Percentiles rank a stretch among this genome's conserved stretches.
Conservation (phyloP, 2,888 invertebrate species). For the Agriopis aurantiaria region DNA sequence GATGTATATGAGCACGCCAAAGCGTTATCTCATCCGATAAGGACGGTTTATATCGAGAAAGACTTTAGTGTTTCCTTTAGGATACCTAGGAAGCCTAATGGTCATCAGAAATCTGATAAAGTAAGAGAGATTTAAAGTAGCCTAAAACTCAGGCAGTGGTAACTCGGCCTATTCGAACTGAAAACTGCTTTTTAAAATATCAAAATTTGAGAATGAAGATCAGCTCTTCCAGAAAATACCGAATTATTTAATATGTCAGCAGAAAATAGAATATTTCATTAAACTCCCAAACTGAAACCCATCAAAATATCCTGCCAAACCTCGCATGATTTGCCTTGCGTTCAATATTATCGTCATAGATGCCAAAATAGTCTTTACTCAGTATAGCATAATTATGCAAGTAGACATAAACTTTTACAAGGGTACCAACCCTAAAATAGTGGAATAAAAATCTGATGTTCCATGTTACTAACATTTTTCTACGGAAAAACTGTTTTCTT, state of each 20-base stretch:
- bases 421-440: no score
- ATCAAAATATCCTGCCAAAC: background rate
- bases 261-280: background rate
- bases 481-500: no score
- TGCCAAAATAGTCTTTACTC: background rate
- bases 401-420: no score
- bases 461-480: no score
- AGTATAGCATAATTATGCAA: background rate
- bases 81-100: constrained; percentile 1
- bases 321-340: background rate
- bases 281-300: background rate
- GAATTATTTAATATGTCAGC: background rate
- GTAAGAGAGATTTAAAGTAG: background rate
- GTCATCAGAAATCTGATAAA: background rate
- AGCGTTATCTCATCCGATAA: constrained; percentile 40
- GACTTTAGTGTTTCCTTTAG: constrained; percentile 11
- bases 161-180: no score
- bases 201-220: background rate
- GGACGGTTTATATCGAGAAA: constrained; percentile 28
- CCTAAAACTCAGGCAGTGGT: no score
- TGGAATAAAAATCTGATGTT: no score
- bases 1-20: constrained; percentile 35
- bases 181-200: background rate
- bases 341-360: background rate
- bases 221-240: background rate